Evolutionary conservation across 2,888 invertebrate genomes (phyloP).

Genomic region (Erpobdella octoculata): DNA sequence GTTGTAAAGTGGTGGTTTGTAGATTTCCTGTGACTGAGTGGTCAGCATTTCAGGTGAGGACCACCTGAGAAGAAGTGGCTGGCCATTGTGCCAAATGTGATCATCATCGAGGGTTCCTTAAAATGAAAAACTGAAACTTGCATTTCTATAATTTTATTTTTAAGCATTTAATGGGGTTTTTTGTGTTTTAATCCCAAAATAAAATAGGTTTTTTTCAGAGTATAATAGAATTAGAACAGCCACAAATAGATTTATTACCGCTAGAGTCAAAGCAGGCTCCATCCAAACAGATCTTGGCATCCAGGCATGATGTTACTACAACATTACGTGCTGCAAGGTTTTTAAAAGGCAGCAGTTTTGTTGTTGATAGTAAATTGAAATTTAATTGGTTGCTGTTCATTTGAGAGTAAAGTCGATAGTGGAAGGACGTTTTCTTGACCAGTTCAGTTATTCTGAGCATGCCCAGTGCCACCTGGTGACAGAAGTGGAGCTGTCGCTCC

Average conservation of each 20-base stretch:
- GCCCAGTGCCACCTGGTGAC: slow-evolving; percentile 9
- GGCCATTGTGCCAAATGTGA: background rate
- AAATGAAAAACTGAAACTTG: background rate
- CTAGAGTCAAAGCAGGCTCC: background rate
- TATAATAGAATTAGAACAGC: too few relatives aligned
- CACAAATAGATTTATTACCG: too few relatives aligned
- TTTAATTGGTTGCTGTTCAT: background rate
- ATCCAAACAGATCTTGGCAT: background rate
- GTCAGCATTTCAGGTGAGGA: slow-evolving; percentile 6
- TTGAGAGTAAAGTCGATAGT: background rate
- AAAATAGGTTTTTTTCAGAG: background rate
- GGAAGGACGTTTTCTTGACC: background rate
- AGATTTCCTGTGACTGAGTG: too few relatives aligned
- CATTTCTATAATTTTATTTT: background rate
- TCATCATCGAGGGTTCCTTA: slow-evolving; percentile 4
- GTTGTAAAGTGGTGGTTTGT: background rate
- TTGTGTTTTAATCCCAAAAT: background rate
- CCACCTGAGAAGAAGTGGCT: slow-evolving; percentile 9
- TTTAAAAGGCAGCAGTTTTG: slow-evolving; percentile 5
- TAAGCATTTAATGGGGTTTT: too few relatives aligned
- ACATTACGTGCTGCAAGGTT: background rate
- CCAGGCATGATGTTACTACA: background rate
- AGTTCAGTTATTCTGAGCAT: background rate
- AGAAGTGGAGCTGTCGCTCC: slow-evolving; percentile 24
- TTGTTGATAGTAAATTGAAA: too few relatives aligned